Evolutionary conservation across 2,797 vertebrate genomes (phyloP).

Genomic region (Adrianichthys oophorus): DNA sequence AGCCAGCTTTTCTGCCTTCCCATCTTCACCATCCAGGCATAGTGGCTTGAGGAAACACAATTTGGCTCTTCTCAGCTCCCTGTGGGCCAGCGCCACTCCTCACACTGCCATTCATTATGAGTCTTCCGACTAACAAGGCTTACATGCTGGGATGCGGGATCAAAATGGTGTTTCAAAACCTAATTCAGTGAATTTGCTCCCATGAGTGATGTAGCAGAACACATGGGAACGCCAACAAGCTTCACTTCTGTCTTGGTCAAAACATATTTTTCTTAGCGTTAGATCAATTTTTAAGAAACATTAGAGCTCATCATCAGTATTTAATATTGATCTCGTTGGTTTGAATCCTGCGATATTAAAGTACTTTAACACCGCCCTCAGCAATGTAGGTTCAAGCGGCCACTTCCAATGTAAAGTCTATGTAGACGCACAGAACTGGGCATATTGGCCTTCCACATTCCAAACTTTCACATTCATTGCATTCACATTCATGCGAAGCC

Average conservation of each 20-base stretch:
- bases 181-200: conserved; percentile 53
- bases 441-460: too few relatives aligned
- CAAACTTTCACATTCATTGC: too few relatives aligned
- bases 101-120: conserved; percentile 59
- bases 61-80: conserved; percentile 68
- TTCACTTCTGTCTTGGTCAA: conserved; percentile 3
- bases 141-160: conserved; percentile 48
- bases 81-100: conserved; percentile 51
- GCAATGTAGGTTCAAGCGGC: too few relatives aligned
- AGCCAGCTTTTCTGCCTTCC: conserved; percentile 60
- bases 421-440: too few relatives aligned
- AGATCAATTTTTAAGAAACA: conserved; percentile 13
- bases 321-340: background rate
- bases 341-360: too few relatives aligned
- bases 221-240: conserved; percentile 19
- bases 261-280: conserved; percentile 12
- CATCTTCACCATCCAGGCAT: conserved; percentile 56
- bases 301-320: conserved; percentile 9
- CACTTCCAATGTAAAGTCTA: too few relatives aligned
- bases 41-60: conserved; percentile 61
- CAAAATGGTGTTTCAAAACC: conserved; percentile 48
- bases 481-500: too few relatives aligned
- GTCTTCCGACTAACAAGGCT: conserved; percentile 64
- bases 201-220: conserved; percentile 32
- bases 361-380: too few relatives aligned